Evolutionary conservation across 2,797 vertebrate genomes (phyloP), one percentile per base, ranked within the genome.

Genomic region (Lycodopsis pacificus): DNA sequence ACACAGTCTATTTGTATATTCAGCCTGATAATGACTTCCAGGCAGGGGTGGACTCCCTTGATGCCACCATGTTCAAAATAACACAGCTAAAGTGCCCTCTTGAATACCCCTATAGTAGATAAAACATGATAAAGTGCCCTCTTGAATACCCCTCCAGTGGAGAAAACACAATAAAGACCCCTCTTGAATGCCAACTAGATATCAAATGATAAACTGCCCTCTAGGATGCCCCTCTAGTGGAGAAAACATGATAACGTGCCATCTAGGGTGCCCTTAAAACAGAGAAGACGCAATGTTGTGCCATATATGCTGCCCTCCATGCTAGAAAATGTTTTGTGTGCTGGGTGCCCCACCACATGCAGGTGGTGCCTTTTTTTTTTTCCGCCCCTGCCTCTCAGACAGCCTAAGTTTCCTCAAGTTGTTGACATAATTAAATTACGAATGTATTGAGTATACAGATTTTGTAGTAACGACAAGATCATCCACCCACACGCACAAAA

Each of bases 1-100:
- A 34, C 22, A n/a, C n/a, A 19, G 8, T 30, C 20, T 22, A 32
- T 62, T 66, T 71, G 20, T 69, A 34, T 40, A 64, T 65, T 71
- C 57, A 71, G 14, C 17, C 32, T 12, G 32, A 76, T 62, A 61
- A 38, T 72, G 56, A 62, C 34, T 63, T 62, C 4, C 46, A 5
- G 46, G 46, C 46, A 48, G 46, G 6, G 17, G 46, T 48, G 46
- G 46, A 48, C 13, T 48, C 19, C 44, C 44, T 48, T 48, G 19
- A 48, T 20, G 7, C 19, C 9, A 51, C 49, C 11, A 51, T 51
- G 48, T 22, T 22, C 20, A 51, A 51, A 51, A 51, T 11, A 51
- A 51, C n/a, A 7, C n/a, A 2, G 3, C 19, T 46, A 46, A 46
- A 44, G 42, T 5, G 42, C 42, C 34, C 6, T 36, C 34, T 30